Evolutionary conservation across 92 coral and sea anemone genomes (phyloP), one percentile per base, ranked within the genome.

Genomic region (Umimayanthus chanpuru): DNA sequence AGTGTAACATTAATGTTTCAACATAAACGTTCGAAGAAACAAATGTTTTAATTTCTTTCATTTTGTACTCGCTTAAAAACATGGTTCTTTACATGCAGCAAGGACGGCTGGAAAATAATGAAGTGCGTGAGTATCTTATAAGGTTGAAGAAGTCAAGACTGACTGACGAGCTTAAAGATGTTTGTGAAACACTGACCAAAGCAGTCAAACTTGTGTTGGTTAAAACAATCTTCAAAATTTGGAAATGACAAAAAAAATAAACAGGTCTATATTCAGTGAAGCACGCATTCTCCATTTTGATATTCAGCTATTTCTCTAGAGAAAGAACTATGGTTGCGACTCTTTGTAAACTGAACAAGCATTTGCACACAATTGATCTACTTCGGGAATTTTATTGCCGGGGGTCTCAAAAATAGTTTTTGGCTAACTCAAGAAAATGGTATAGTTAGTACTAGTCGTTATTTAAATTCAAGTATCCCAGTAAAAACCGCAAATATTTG

Each of bases 1-100:
- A 73, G 85, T 73, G 53, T 23, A 36, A 56, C 32, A 32, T 28
- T 56, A 79, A 44, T 79, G 38, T 44, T 49, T 79, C 68, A 79
- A 18, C 65, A 41, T 61, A 38, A 9, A 25, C 73, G 3, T 61
- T 36, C 50, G 53, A 14, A 16, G 77, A 30, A 28, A 73, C 36
- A 73, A 43, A 30, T 8, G 2, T 18, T 7, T 6, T 76, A 5
- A 14, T 26, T 18, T 1, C 36, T 9, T 21, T 14, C 49, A 21
- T 20, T 2, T 71, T 26, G 75, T 8, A 28, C 4, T 39, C 28
- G 15, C 56, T 11, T 25, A 76, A 76, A 76, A n/a, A 20, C 49
- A 40, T 29, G 25, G 49, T 76, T 39, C 26, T 12, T 40, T 23
- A 76, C 53, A 80, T 26, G 11, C 4, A 80, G 26, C 40, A 21